A percentile compares a stretch with the other conserved stretches of the same genome.
Conservation (phyloP, 64 coral and sea anemone genomes). For the Actinia equina region DNA sequence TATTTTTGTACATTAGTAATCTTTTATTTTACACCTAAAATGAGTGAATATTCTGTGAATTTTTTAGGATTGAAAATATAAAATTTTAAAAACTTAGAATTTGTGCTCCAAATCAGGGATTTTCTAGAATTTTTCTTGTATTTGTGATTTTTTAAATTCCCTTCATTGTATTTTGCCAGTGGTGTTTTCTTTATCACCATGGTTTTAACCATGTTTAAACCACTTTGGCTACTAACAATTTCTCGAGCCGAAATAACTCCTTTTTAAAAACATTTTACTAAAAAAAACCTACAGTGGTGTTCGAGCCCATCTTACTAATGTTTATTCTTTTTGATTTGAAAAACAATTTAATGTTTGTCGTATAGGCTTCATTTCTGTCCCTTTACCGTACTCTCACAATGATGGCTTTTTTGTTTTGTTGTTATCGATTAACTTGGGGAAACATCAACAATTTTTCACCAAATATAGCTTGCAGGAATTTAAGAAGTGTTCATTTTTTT, state of each 20-base stretch:
- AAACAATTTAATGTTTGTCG: neutral
- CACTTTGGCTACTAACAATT: neutral
- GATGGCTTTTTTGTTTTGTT: neutral
- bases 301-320: neutral
- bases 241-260: neutral
- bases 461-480: neutral
- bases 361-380: neutral
- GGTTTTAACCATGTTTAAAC: neutral
- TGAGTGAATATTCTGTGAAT: neutral
- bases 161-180: neutral
- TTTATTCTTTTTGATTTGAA: neutral
- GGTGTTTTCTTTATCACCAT: neutral
- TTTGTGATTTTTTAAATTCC: neutral
- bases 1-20: neutral
- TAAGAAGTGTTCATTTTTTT: neutral
- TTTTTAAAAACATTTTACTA: neutral
- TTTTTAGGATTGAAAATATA: neutral
- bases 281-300: neutral
- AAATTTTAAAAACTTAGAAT: neutral
- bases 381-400: neutral
- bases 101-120: neutral
- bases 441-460: neutral
- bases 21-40: slow-evolving; percentile 6
- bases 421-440: neutral
- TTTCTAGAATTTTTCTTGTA: neutral